phyloP scores from a whole-genome alignment of 2,113 vertebrate species.

The Nansenia antarctica region DNA sequence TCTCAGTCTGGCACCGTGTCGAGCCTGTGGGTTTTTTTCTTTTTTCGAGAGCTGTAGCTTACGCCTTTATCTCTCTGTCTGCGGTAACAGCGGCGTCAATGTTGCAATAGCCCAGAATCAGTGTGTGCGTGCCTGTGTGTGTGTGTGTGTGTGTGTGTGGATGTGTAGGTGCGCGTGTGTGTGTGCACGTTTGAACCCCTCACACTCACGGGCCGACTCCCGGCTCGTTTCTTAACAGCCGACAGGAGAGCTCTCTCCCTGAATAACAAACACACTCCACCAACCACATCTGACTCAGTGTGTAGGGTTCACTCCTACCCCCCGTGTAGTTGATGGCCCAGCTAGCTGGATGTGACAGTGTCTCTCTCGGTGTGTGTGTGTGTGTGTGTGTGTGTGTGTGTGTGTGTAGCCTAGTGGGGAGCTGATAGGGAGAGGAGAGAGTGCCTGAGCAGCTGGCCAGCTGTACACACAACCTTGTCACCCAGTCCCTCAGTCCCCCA shows the following conservation, averaged over 20 bases:
- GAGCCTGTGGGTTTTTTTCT: conserved; percentile 40
- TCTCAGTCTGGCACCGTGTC: conserved; percentile 13
- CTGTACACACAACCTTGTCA: too few relatives aligned
- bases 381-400: too few relatives aligned
- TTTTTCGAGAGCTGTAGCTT: conserved; percentile 14
- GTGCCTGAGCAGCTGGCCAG: not conserved
- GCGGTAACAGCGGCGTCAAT: not conserved
- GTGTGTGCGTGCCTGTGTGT: not conserved
- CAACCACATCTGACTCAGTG: not conserved
- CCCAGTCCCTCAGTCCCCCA: not conserved
- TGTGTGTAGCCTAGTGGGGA: not conserved
- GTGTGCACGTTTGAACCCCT: not conserved
- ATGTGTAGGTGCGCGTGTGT: not conserved
- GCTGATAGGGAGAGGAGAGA: not conserved
- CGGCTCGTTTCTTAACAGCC: not conserved
- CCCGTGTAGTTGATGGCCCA: not conserved
- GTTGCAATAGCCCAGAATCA: not conserved
- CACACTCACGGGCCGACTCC: not conserved
- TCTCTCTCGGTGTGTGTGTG: too few relatives aligned
- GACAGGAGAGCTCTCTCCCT: not conserved
- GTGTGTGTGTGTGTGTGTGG: conserved; percentile 3
- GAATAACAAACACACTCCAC: not conserved
- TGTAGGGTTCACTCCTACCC: not conserved
- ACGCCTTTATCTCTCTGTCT: not conserved
- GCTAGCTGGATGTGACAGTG: not conserved